A percentile compares a stretch with the other conserved stretches of the same genome.
These are phyloP conservation scores for Erpobdella octoculata DNA, from an alignment of 2,888 invertebrate species.

Conservation along the genomic window DNA sequence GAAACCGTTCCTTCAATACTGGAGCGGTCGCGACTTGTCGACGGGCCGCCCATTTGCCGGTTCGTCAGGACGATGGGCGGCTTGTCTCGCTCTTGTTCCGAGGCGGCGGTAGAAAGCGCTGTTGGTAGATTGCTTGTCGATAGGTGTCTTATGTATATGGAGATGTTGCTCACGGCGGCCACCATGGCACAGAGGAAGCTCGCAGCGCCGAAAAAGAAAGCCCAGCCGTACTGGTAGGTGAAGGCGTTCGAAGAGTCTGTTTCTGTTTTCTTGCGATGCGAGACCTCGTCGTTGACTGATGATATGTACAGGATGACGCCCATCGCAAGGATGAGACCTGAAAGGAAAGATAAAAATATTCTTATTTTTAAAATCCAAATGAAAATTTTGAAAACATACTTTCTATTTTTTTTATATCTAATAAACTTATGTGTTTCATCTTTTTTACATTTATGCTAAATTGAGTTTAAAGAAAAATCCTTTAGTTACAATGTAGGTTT, in stretches of 20 bases:
- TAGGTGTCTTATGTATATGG: constrained; percentile 39
- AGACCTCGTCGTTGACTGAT: constrained; percentile 49
- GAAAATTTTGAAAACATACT: too few species aligned
- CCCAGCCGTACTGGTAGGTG: constrained; percentile 47
- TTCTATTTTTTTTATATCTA: too few species aligned
- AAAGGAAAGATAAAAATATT: too few species aligned
- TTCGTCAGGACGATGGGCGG: neutral
- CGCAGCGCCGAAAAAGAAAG: constrained; percentile 48
- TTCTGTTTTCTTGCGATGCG: constrained; percentile 43
- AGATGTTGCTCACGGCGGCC: constrained; percentile 46
- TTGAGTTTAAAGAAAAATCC: too few species aligned
- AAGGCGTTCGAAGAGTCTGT: constrained; percentile 39
- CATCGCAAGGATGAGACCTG: constrained; percentile 46
- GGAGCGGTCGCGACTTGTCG: neutral
- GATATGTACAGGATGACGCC: constrained; percentile 49
- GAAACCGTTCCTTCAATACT: neutral
- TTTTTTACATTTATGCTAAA: too few species aligned
- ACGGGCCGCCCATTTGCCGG: neutral
- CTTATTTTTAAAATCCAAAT: too few species aligned
- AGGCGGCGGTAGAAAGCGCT: neutral
- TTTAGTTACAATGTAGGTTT: too few species aligned
- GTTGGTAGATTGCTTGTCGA: neutral
- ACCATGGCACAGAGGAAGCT: constrained; percentile 46
- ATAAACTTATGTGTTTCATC: too few species aligned
- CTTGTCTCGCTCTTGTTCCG: neutral